A percentile compares a stretch with the other conserved stretches of the same genome.
Conservation (phyloP, 2,797 vertebrate genomes). For the Thripadectes ignobilis region DNA sequence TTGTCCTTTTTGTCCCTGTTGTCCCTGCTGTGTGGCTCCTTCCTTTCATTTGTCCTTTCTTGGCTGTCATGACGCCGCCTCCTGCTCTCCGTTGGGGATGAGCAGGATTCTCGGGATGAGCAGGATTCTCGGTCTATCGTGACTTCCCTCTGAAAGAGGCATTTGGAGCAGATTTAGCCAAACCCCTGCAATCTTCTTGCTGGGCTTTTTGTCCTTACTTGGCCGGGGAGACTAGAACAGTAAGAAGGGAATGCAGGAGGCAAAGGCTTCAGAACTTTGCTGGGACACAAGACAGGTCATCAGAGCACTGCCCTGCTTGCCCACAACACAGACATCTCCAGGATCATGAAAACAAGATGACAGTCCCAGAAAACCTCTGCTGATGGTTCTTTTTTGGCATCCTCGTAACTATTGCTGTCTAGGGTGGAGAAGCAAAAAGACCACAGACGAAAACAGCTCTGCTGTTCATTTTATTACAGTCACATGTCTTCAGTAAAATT, state of each 20-base stretch:
- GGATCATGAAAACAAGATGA: neutral
- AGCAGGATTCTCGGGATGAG: slow-evolving; percentile 79
- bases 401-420: neutral
- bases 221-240: neutral
- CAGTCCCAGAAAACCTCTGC: neutral
- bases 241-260: neutral
- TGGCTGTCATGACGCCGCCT: slow-evolving; percentile 75
- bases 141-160: slow-evolving; percentile 73
- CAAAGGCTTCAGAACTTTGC: neutral
- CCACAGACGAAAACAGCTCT: neutral
- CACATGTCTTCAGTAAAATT: neutral
- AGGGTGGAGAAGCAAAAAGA: neutral
- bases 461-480: neutral
- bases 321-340: neutral
- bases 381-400: neutral
- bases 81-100: slow-evolving; percentile 81
- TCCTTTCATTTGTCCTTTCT: slow-evolving; percentile 77
- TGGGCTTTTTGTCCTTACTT: neutral
- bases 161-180: slow-evolving; percentile 54
- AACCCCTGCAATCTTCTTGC: neutral
- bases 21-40: slow-evolving; percentile 76
- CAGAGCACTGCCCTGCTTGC: neutral
- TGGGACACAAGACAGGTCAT: neutral
- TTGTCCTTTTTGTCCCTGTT: slow-evolving; percentile 81
- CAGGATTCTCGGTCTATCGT: slow-evolving; percentile 81